Evolutionary conservation across 1,140 invertebrate genomes (phyloP).

Genomic region (Trinorchestia longiramus): DNA sequence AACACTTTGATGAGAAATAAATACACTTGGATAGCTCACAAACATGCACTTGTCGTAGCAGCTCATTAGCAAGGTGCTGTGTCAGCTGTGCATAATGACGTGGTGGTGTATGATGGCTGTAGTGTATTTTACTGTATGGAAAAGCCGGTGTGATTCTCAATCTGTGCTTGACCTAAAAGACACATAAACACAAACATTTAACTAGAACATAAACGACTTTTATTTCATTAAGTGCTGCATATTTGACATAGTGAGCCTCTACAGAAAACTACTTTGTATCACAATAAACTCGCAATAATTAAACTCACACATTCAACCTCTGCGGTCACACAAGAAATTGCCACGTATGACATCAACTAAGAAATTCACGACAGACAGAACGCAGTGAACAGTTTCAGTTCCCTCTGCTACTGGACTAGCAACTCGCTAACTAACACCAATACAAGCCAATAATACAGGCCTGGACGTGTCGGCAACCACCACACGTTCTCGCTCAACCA

Average conservation of each 20-base stretch:
- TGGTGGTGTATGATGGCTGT: too few relatives aligned
- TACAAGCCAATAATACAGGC: not conserved
- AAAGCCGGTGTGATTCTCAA: not conserved
- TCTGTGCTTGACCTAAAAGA: not conserved
- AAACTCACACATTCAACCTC: not conserved
- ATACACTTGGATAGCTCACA: too few relatives aligned
- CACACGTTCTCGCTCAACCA: not conserved
- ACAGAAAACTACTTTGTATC: not conserved
- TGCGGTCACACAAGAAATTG: not conserved
- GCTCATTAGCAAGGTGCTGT: too few relatives aligned
- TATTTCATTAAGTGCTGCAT: not conserved
- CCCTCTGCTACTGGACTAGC: not conserved
- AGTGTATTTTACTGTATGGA: not conserved
- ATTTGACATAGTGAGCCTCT: not conserved
- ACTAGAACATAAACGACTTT: not conserved
- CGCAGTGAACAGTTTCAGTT: not conserved
- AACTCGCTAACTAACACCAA: too few relatives aligned
- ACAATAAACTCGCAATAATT: not conserved
- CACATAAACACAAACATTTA: not conserved
- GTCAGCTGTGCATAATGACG: too few relatives aligned
- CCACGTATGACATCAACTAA: not conserved
- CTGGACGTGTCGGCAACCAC: not conserved
- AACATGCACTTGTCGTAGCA: too few relatives aligned
- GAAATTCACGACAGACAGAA: not conserved
- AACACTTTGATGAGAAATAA: too few relatives aligned